These are phyloP conservation scores for Amphiprion percula DNA, from an alignment of 2,113 vertebrate species.

Conservation along the genomic window DNA sequence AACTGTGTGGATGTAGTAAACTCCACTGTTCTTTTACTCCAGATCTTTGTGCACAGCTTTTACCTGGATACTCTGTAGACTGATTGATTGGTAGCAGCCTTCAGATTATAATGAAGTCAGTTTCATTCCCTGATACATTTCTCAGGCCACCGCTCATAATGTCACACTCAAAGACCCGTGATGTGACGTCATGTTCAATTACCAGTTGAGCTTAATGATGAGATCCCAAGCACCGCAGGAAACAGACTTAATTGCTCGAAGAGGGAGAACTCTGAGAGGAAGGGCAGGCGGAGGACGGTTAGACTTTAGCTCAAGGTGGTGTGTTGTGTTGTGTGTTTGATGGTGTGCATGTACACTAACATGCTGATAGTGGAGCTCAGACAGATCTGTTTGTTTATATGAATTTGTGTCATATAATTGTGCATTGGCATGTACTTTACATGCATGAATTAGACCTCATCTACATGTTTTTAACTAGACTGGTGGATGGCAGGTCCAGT, in stretches of 20 bases:
- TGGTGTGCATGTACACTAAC: neutral
- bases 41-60: neutral
- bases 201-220: constrained; percentile 45
- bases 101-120: constrained; percentile 12
- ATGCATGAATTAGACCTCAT: no score
- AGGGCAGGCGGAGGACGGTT: constrained; percentile 24
- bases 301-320: constrained; percentile 25
- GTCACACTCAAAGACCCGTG: constrained; percentile 38
- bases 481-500: no score
- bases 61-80: neutral
- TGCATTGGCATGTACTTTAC: no score
- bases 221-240: neutral
- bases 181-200: constrained; percentile 44
- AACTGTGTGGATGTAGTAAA: neutral
- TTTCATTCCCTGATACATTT: constrained; percentile 24
- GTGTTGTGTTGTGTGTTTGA: neutral
- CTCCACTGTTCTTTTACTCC: neutral
- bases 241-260: constrained; percentile 35
- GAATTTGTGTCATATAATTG: no score
- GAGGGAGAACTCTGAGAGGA: constrained; percentile 16
- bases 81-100: neutral
- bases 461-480: no score
- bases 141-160: constrained; percentile 28
- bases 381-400: no score
- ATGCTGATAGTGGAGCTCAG: constrained; percentile 1